Evolutionary conservation across 2,888 invertebrate species (phyloP).

Genomic region (Mesopsocus fuscifrons): DNA sequence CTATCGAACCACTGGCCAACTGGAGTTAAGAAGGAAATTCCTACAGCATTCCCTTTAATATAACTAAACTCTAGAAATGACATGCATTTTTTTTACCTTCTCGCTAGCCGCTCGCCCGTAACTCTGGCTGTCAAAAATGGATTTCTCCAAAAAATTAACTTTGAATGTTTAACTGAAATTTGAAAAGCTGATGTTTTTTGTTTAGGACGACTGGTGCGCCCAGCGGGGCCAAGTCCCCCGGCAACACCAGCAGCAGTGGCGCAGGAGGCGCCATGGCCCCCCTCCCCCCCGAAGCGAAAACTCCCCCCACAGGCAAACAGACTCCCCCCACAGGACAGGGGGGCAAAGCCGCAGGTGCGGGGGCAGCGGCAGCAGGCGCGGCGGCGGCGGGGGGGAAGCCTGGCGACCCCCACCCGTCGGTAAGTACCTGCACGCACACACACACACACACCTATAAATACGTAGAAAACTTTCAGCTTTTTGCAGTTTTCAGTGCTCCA

Average conservation of each 20-base stretch:
- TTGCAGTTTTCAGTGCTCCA: too few species aligned
- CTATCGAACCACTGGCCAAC: too few species aligned
- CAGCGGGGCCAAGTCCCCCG: constrained; percentile 55
- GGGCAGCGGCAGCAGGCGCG: too few species aligned
- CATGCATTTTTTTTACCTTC: too few species aligned
- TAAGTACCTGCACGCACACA: constrained; percentile 27
- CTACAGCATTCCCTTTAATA: too few species aligned
- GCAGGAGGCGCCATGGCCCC: constrained; percentile 25
- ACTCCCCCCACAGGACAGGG: constrained; percentile 42
- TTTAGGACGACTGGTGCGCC: constrained; percentile 49
- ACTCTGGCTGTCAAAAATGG: too few species aligned
- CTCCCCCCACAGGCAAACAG: constrained; percentile 32
- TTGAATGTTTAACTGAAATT: too few species aligned
- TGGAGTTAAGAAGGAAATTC: too few species aligned
- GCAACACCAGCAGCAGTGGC: constrained; percentile 35
- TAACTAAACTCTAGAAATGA: too few species aligned
- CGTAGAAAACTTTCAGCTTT: neutral
- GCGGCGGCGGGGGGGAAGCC: constrained; percentile 56
- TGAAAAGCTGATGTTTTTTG: too few species aligned
- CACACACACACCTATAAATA: neutral
- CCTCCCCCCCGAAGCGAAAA: constrained; percentile 24
- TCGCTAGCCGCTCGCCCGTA: too few species aligned
- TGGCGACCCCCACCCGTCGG: constrained; percentile 48
- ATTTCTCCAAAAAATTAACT: too few species aligned
- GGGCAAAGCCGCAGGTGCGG: constrained; percentile 58